Evolutionary conservation across 2,797 vertebrate genomes (phyloP).

Genomic region (Lagodon rhomboides): DNA sequence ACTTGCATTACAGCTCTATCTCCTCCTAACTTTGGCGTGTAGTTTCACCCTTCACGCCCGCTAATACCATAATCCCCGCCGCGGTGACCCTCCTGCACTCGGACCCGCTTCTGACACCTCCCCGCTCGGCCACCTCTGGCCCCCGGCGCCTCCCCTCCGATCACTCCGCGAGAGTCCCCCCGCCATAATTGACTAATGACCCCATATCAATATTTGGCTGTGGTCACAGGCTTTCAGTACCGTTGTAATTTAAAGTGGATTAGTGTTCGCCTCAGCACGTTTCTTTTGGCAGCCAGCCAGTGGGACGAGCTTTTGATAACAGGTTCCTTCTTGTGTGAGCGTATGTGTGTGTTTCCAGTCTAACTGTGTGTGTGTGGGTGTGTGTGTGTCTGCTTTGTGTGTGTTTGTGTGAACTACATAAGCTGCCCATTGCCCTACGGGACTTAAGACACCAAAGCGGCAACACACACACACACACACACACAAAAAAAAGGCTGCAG

Average conservation of each 20-base stretch:
- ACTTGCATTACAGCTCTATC: constrained; percentile 38
- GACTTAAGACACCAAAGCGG: constrained; percentile 70
- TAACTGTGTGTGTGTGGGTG: constrained; percentile 43
- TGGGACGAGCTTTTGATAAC: constrained; percentile 83
- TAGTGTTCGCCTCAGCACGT: constrained; percentile 86
- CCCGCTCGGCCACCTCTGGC: constrained; percentile 64
- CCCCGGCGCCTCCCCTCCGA: constrained; percentile 59
- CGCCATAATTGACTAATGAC: constrained; percentile 83
- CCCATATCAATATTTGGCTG: constrained; percentile 86
- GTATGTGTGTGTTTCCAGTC: constrained; percentile 62
- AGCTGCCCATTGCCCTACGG: constrained; percentile 78
- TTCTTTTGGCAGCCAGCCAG: constrained; percentile 85
- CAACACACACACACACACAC: constrained; percentile 22
- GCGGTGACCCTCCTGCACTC: constrained; percentile 34
- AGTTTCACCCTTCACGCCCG: constrained; percentile 52
- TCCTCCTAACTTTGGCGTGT: constrained; percentile 42
- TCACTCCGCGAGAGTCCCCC: constrained; percentile 66
- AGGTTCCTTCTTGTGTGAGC: constrained; percentile 84
- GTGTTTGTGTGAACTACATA: constrained; percentile 71
- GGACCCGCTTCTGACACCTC: constrained; percentile 62
- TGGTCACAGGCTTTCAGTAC: constrained; percentile 84
- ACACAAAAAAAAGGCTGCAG: constrained; percentile 38
- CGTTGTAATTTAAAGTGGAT: constrained; percentile 86
- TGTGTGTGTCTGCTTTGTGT: constrained; percentile 42
- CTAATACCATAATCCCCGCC: constrained; percentile 65